A percentile compares a stretch with the other conserved stretches of the same genome.
These are phyloP conservation scores for Phalloptychus januarius DNA, from an alignment of 2,797 vertebrate genomes.

Conservation along the genomic window DNA sequence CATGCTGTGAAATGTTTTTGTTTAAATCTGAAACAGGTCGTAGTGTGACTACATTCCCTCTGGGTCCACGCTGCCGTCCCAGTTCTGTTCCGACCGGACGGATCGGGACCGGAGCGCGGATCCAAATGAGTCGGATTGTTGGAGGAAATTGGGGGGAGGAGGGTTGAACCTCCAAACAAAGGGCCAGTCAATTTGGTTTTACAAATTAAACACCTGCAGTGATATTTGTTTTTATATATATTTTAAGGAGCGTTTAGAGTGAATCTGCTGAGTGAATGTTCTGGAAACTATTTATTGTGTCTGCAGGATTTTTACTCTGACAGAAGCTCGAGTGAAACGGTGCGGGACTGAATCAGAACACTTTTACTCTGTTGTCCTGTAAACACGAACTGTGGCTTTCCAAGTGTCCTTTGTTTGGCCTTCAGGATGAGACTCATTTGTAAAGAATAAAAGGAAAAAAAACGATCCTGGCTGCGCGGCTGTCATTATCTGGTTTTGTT, in stretches of 20 bases:
- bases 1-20: slow-evolving; percentile 73
- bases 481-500: not conserved
- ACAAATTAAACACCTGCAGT: slow-evolving; percentile 57
- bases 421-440: slow-evolving; percentile 57
- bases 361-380: slow-evolving; percentile 28
- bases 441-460: slow-evolving; percentile 77
- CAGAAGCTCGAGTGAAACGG: slow-evolving; percentile 27
- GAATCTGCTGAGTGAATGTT: slow-evolving; percentile 36
- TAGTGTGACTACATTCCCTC: slow-evolving; percentile 69
- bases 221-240: slow-evolving; percentile 28
- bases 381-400: slow-evolving; percentile 53
- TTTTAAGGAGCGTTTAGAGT: slow-evolving; percentile 17
- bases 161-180: slow-evolving; percentile 29
- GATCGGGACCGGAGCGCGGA: slow-evolving; percentile 30
- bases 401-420: slow-evolving; percentile 80
- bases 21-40: slow-evolving; percentile 29
- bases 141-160: not conserved
- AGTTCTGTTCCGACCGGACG: slow-evolving; percentile 39
- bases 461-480: not conserved
- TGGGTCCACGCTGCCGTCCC: slow-evolving; percentile 42
- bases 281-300: slow-evolving; percentile 76
- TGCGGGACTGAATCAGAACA: not conserved
- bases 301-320: slow-evolving; percentile 42
- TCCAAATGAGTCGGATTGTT: slow-evolving; percentile 25
- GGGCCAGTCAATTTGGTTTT: slow-evolving; percentile 63